Conservation (phyloP, 2,113 vertebrate species). For the Aegotheles bennettii region DNA sequence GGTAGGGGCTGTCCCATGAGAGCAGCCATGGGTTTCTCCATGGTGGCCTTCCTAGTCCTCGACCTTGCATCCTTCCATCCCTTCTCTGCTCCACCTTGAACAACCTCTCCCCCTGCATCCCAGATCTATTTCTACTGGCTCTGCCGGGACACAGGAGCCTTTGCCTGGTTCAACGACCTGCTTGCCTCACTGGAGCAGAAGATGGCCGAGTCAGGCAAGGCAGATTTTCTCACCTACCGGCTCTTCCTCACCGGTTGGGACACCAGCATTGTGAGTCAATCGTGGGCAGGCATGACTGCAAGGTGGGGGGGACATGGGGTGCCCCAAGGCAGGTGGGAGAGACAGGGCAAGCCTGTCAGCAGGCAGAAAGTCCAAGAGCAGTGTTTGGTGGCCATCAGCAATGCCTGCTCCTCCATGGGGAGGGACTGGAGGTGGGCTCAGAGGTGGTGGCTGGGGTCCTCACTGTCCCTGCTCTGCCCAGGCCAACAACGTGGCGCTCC, state of each 20-base stretch:
- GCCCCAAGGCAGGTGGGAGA: neutral
- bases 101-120: neutral
- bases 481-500: constrained; percentile 75
- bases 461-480: constrained; percentile 10
- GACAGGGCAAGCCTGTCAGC: neutral
- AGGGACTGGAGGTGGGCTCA: neutral
- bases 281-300: rapidly evolving
- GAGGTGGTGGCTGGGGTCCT: neutral
- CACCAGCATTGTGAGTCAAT: constrained; percentile 75
- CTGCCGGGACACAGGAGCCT: constrained; percentile 87
- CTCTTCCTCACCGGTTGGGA: constrained; percentile 91
- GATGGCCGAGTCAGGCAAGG: constrained; percentile 85
- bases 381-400: neutral
- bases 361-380: rapidly evolving
- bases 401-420: rapidly evolving
- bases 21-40: neutral
- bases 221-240: constrained; percentile 85
- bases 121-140: constrained; percentile 97
- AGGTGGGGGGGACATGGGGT: neutral
- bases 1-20: neutral
- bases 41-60: neutral
- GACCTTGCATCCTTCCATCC: neutral
- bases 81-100: neutral
- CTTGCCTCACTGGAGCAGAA: constrained; percentile 85
- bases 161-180: constrained; percentile 91